Base-by-base conservation (phyloP, 2,797 vertebrate genomes). In the Dromococcyx pavoninus region DNA sequence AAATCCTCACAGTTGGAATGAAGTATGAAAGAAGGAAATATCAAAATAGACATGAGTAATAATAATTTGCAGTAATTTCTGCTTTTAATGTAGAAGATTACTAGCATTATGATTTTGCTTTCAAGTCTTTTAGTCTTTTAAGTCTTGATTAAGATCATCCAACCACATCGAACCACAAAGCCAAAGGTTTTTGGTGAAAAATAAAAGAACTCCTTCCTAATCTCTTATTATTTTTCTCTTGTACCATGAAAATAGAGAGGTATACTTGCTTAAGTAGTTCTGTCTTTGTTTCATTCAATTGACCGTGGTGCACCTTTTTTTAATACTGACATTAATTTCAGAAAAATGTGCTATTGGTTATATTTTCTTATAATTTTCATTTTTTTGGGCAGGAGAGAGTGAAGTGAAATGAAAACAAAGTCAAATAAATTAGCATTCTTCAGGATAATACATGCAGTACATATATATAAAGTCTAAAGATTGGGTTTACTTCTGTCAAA, bases 271-370 rank as follows among this genome's bases (percentile, higher is more conserved):
- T 77, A 62, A 66, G 10, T n/a, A 12, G 5, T 43, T 67, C 8
- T 32, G 46, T 56, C 10, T 85, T 75, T 87, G 25, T 67, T 65
- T 33, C n/a, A 35, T 48, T 88, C 43, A 70, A 5, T 48, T 87
- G 39, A 44, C 9, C 30, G 14, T 22, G 27, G 16, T 5, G 16
- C 13, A 0, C 9, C 22, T 3, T 21, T 53, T 37, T 85, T 84
- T 18, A 70, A 17, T 35, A 37, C 61, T 77, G 46, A 17, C 12
- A 75, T 87, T 46, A n/a, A 48, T 88, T 83, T 86, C 16, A 70
- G 33, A 71, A 73, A 61, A 10, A 3, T 0, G 1, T 43, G 1
- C 1, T 37, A 13, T 13, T 62, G 2, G 0, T 25, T 62, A 13
- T 35, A 69, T 72, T 41, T 60, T 13, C 11, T 6, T 39, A 10